phyloP scores from a whole-genome alignment of 1,140 invertebrate genomes.

The Lepidotrigona ventralis region DNA sequence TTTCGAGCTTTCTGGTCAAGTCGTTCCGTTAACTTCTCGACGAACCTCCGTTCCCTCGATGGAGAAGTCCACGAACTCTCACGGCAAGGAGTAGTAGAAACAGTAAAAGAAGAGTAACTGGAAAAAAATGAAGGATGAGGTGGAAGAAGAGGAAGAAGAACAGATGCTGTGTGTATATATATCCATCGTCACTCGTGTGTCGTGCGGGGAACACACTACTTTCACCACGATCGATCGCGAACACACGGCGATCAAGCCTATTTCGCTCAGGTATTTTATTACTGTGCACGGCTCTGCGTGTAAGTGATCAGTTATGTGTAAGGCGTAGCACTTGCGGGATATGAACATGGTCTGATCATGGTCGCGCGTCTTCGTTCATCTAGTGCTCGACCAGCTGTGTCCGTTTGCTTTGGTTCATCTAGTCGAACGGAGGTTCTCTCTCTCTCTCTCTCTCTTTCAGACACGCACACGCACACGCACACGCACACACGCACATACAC shows the following conservation, averaged over 20 bases:
- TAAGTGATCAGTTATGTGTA: conserved; percentile 41
- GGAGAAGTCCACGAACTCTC: neutral
- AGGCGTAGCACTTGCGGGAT: conserved; percentile 65
- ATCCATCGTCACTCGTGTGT: neutral
- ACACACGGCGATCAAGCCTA: conserved; percentile 6
- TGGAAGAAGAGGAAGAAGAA: conserved; percentile 2
- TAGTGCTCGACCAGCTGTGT: neutral
- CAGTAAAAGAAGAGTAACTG: neutral
- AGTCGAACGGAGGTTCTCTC: neutral
- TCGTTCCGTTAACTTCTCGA: neutral
- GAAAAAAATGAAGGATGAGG: neutral
- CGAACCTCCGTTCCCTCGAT: neutral
- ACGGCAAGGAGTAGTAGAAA: neutral
- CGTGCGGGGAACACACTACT: neutral
- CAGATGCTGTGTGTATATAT: neutral
- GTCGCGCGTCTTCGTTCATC: conserved; percentile 17
- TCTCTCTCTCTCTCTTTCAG: no score
- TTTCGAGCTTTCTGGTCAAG: neutral
- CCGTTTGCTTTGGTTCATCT: neutral
- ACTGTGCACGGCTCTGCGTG: conserved; percentile 25
- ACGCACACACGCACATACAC: no score
- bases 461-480: neutral
- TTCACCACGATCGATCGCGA: conserved; percentile 21
- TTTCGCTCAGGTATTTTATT: neutral
- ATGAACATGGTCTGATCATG: conserved; percentile 49